A percentile compares a stretch with the other conserved stretches of the same genome.
These are phyloP conservation scores for Ciconia maguari DNA, from an alignment of 2,113 vertebrate species.

Conservation along the genomic window DNA sequence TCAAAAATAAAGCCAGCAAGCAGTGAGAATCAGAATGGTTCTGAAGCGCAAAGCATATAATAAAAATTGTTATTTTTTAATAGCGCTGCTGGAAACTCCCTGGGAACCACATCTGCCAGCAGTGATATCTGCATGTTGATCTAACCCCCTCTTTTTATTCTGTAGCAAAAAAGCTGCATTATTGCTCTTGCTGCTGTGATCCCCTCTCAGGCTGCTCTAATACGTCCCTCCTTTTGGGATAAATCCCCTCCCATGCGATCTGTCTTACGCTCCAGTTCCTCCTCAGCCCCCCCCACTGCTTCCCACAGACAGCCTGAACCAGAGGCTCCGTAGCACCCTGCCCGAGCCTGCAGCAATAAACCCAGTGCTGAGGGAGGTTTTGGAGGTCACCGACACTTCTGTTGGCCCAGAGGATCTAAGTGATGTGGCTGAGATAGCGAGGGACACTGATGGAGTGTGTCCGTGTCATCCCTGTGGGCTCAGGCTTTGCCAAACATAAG, in stretches of 20 bases:
- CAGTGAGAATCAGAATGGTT: not conserved
- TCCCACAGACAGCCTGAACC: not conserved
- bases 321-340: not conserved
- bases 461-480: fast-evolving
- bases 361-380: not conserved
- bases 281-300: not conserved
- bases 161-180: not conserved
- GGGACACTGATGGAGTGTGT: fast-evolving
- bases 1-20: not conserved
- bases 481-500: not conserved
- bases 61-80: slow-evolving; percentile 38
- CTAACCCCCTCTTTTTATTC: not conserved
- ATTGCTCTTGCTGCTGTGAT: not conserved
- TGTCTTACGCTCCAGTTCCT: not conserved
- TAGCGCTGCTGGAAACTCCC: not conserved
- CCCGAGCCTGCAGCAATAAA: not conserved
- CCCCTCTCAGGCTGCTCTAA: not conserved
- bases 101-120: not conserved
- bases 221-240: not conserved
- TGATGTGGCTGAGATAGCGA: not conserved
- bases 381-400: not conserved
- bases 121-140: not conserved
- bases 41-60: not conserved
- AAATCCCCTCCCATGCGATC: not conserved
- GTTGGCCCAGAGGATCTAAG: not conserved